phyloP scores from a whole-genome alignment of 2,888 invertebrate genomes.

The Apamea sordens region DNA sequence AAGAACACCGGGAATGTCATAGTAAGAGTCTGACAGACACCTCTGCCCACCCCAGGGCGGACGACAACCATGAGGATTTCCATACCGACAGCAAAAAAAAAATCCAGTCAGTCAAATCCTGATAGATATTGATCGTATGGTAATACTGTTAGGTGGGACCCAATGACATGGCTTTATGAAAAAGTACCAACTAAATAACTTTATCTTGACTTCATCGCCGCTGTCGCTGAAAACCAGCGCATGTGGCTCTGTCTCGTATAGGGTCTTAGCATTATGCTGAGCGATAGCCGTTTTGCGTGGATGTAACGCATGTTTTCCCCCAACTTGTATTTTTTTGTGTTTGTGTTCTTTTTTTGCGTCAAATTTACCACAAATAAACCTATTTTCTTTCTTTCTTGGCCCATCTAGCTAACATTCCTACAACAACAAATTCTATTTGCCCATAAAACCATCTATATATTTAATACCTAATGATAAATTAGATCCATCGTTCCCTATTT shows the following conservation, averaged over 20 bases:
- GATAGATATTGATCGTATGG: background rate
- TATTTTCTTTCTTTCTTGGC: background rate
- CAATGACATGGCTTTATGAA: background rate
- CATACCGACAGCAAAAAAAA: background rate
- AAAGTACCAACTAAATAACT: background rate
- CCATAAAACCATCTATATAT: constrained; percentile 9
- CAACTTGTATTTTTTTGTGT: too few species aligned
- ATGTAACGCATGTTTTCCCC: too few species aligned
- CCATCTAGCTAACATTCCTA: background rate
- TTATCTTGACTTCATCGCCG: too few species aligned
- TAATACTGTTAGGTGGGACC: background rate
- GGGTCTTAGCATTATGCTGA: too few species aligned
- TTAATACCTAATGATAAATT: constrained; percentile 35
- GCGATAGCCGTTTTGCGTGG: too few species aligned
- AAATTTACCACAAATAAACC: too few species aligned
- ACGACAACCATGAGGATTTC: background rate
- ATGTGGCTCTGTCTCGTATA: too few species aligned
- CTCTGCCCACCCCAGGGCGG: background rate
- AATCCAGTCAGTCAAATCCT: background rate
- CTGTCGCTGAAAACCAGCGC: too few species aligned
- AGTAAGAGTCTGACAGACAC: background rate
- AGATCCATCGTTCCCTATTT: constrained; percentile 30
- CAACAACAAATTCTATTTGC: background rate
- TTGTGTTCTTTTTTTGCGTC: too few species aligned
- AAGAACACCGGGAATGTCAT: too few species aligned